Evolutionary conservation across 2,888 invertebrate genomes (phyloP).

Genomic region (Ligdia adustata): DNA sequence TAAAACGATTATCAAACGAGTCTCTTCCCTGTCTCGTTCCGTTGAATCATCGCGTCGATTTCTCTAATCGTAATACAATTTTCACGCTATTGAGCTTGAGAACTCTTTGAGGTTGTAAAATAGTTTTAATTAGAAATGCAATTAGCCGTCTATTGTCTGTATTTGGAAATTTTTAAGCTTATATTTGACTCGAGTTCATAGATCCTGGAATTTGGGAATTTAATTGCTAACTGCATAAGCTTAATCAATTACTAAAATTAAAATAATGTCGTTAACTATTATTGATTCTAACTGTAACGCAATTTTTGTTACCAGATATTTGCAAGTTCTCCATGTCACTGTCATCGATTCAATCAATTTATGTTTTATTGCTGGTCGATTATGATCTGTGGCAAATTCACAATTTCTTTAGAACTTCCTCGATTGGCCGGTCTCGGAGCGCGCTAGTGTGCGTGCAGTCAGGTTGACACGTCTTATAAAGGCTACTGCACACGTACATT

Average conservation of each 20-base stretch:
- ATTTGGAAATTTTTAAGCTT: constrained; percentile 11
- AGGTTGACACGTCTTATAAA: constrained; percentile 67
- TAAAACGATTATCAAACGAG: constrained; percentile 81
- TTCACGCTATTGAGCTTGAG: constrained; percentile 50
- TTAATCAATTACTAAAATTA: no score
- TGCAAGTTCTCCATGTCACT: no score
- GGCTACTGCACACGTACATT: constrained; percentile 78
- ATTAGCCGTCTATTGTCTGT: constrained; percentile 25
- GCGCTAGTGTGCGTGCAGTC: constrained; percentile 22
- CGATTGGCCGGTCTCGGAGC: constrained; percentile 13
- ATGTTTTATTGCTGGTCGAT: no score
- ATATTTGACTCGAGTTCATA: neutral
- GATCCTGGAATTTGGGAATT: no score
- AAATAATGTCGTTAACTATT: no score
- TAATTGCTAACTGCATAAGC: no score
- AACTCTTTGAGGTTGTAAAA: constrained; percentile 7
- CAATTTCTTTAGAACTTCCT: constrained; percentile 22
- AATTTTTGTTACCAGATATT: no score
- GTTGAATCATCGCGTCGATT: constrained; percentile 59
- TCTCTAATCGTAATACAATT: constrained; percentile 68
- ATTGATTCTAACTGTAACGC: no score
- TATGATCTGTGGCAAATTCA: neutral
- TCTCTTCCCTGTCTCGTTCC: constrained; percentile 55
- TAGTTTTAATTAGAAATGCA: constrained; percentile 18
- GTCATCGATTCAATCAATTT: no score